These are phyloP conservation scores for Notamacropus eugenii DNA, from an alignment of 2,797 vertebrate species.

Conservation along the genomic window DNA sequence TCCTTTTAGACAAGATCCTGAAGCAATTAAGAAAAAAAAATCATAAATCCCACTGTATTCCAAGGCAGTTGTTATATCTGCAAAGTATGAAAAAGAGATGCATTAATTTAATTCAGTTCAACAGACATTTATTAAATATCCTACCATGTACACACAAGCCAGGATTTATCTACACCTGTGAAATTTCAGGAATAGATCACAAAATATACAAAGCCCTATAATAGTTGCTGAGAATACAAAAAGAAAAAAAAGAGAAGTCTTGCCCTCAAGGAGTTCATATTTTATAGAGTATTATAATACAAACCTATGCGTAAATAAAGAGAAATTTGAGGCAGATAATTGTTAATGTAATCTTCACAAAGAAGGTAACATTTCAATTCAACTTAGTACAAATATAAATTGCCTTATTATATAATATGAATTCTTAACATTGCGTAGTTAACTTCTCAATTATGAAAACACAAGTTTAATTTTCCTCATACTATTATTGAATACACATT, in stretches of 20 bases:
- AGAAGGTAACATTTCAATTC: neutral
- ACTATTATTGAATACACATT: slow-evolving; percentile 52
- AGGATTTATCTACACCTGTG: neutral
- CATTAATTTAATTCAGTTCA: neutral
- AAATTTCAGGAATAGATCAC: neutral
- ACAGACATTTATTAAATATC: neutral
- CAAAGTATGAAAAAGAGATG: neutral
- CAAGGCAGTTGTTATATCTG: neutral
- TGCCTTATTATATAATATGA: neutral
- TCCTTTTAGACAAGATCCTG: neutral
- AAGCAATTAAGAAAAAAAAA: neutral
- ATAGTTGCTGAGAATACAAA: neutral
- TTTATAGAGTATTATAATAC: neutral
- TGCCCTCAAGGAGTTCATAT: neutral
- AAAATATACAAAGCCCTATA: neutral
- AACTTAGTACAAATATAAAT: neutral
- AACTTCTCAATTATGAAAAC: neutral
- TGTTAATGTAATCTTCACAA: neutral
- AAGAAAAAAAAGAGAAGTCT: neutral
- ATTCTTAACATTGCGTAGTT: neutral
- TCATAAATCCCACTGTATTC: neutral
- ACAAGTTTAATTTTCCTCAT: slow-evolving; percentile 44
- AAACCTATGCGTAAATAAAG: neutral
- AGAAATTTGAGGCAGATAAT: neutral
- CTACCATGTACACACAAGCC: neutral